A percentile compares a stretch with the other conserved stretches of the same genome.
Conservation (phyloP, 2,888 invertebrate species). For the Drosophila prolongata region DNA sequence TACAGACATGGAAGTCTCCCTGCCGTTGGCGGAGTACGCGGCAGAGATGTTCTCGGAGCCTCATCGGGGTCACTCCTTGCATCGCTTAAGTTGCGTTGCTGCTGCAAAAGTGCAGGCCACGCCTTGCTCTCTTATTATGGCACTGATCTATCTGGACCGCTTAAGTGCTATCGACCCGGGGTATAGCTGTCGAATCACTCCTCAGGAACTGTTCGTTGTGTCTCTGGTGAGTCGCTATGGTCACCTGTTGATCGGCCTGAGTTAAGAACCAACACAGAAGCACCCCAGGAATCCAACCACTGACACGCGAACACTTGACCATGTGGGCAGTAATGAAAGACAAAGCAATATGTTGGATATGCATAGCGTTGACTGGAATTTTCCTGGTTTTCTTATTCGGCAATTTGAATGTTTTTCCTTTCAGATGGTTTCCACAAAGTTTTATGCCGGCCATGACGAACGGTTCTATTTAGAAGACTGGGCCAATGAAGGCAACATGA, state of each 20-base stretch:
- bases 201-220: slow-evolving; percentile 96
- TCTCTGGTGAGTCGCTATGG: slow-evolving; percentile 89
- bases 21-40: slow-evolving; percentile 89
- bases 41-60: slow-evolving; percentile 93
- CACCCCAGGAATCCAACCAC: too few species aligned
- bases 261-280: background rate
- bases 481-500: slow-evolving; percentile 93
- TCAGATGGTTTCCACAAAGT: slow-evolving; percentile 98
- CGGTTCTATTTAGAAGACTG: slow-evolving; percentile 94
- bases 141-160: slow-evolving; percentile 96
- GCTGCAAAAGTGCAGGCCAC: slow-evolving; percentile 91
- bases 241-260: background rate
- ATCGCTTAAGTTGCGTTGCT: slow-evolving; percentile 90
- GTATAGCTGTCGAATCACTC: slow-evolving; percentile 92
- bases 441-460: slow-evolving; percentile 96
- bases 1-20: slow-evolving; percentile 90
- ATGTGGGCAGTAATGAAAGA: too few species aligned
- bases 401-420: too few species aligned
- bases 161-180: slow-evolving; percentile 92
- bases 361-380: too few species aligned
- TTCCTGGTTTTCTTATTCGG: too few species aligned
- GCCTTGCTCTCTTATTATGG: slow-evolving; percentile 96
- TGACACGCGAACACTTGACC: too few species aligned
- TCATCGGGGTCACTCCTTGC: slow-evolving; percentile 90
- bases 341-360: too few species aligned